Base-by-base conservation (phyloP, 2,888 invertebrate species). In the Protonemura montana region DNA sequence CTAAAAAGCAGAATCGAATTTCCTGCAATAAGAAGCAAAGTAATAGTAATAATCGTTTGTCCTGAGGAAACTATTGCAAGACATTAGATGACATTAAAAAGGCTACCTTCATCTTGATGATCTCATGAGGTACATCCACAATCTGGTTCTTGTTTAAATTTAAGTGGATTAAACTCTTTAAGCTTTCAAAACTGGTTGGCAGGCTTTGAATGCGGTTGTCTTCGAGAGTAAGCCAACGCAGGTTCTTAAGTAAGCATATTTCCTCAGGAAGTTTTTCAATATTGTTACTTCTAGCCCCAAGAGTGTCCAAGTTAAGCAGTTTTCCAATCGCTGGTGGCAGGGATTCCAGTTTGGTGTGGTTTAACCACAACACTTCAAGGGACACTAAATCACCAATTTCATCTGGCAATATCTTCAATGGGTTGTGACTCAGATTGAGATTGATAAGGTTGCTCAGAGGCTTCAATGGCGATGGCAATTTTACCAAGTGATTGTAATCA, bases 341-440 rank as follows among this genome's bases (percentile, higher is more conserved):
- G 88, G 92, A 91, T 25, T 90, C 90, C 28, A 95, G 90, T 2
- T 93, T 93, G 5, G 93, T 92, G 85, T 91, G 93, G 89, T 95
- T 95, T 89, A 95, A 94, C 95, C 95, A 95, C 88, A 95, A 93
- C 0, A 93, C 93, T 90, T 95, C 94, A 85, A 95, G 90, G 88
- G 92, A 92, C 78, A 92, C 92, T 82, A 95, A 91, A 82, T 93
- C 92, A 2, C 94, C 94, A 87, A 95, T 93, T 89, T 94, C 93
- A 13, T 93, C 92, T 42, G 94, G 93, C 86, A 95, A 90, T 41
- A 91, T 91, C 87, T 92, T 91, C 82, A 95, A 91, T 10, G 94
- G 93, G 90, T 95, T 95, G 89, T 95, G 94, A 90, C 95, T 95
- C 81, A 95, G 90, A 89, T 95, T 95, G 86, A 95, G 91, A 88